Conservation (phyloP, 2,888 invertebrate species). For the Tortrix viridana region DNA sequence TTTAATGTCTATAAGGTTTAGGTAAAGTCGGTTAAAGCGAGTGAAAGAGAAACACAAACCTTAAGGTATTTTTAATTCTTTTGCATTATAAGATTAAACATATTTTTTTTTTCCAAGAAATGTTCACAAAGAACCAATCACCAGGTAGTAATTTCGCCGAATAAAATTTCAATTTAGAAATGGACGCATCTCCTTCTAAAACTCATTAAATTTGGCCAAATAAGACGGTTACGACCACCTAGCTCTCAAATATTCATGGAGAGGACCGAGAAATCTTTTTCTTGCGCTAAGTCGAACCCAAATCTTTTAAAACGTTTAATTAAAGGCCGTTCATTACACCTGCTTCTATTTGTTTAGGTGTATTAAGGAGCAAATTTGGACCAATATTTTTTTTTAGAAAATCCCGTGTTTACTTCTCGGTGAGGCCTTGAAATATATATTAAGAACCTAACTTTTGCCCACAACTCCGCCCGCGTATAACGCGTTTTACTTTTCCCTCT, state of each 20-base stretch:
- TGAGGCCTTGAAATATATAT: no score
- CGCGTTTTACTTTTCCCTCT: no score
- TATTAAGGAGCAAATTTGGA: slow-evolving; percentile 3
- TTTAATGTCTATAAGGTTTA: no score
- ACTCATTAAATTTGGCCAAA: slow-evolving; percentile 30
- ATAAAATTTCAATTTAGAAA: slow-evolving; percentile 22
- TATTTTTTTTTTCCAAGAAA: no score
- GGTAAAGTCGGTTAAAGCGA: no score
- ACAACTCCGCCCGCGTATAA: no score
- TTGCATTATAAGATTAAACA: no score
- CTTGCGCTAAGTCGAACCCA: slow-evolving; percentile 12
- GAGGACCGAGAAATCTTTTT: slow-evolving; percentile 17
- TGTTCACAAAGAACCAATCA: no score
- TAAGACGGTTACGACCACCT: slow-evolving; percentile 16
- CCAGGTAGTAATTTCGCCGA: no score
- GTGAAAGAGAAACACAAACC: no score
- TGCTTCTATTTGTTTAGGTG: slow-evolving; percentile 26
- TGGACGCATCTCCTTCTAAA: slow-evolving; percentile 10
- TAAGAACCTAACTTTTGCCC: no score
- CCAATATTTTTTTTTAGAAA: not conserved
- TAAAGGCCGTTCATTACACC: slow-evolving; percentile 23
- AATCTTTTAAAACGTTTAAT: slow-evolving; percentile 21
- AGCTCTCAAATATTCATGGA: slow-evolving; percentile 32
- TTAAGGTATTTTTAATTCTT: no score
- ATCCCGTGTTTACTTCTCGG: not conserved